Evolutionary conservation across 2,888 invertebrate species (phyloP).

Genomic region (Agrochola litura): DNA sequence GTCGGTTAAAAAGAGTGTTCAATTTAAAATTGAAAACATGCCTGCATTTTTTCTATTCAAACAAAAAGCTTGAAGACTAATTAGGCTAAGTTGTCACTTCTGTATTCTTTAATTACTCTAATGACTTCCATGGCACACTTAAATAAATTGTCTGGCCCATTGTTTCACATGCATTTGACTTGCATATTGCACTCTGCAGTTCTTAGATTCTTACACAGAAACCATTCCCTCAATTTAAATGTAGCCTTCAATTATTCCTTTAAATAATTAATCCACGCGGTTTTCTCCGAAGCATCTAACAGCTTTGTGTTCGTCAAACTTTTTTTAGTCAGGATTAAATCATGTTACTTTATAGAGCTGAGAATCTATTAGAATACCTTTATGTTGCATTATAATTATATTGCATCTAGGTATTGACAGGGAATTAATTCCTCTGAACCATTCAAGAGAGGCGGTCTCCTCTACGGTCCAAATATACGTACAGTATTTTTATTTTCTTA

Average conservation of each 20-base stretch:
- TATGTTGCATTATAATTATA: not conserved
- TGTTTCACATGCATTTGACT: conserved; percentile 23
- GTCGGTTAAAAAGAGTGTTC: not conserved
- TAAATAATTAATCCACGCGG: conserved; percentile 17
- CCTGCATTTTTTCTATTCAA: too few species aligned
- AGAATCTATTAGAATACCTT: not conserved
- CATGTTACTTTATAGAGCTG: not conserved
- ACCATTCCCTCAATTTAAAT: conserved; percentile 22
- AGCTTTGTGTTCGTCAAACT: not conserved
- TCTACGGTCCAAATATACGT: not conserved
- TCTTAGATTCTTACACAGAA: not conserved
- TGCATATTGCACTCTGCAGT: conserved; percentile 21
- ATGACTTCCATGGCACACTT: conserved; percentile 11
- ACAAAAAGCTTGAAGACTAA: not conserved
- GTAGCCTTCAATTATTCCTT: conserved; percentile 5
- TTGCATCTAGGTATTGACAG: not conserved
- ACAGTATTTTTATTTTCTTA: too few species aligned
- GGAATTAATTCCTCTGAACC: not conserved
- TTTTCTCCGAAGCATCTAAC: conserved; percentile 34
- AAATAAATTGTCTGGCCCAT: conserved; percentile 15
- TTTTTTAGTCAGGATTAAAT: not conserved
- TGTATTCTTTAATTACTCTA: conserved; percentile 7
- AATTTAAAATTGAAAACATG: too few species aligned
- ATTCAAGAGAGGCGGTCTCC: not conserved
- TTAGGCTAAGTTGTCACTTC: not conserved